Evolutionary conservation across 92 coral and sea anemone species (phyloP), one percentile per base, ranked within the genome.

Genomic region (Heteractis magnifica): DNA sequence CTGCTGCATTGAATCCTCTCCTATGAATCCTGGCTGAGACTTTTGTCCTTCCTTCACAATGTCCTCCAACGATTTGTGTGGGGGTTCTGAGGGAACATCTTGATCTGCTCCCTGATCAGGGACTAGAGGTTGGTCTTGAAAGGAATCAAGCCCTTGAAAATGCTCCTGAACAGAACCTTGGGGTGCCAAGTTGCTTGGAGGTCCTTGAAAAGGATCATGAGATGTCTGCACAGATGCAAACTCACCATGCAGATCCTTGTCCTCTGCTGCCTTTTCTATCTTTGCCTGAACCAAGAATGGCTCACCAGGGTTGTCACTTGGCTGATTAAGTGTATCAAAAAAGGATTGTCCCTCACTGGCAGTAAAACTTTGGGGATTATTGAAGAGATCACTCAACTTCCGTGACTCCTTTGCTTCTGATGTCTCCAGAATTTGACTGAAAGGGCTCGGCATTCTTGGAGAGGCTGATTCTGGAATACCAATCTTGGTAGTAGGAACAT

Each of bases 321-420:
- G 82, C 26, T 79, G 84, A 76, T 88, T 80, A 13, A 95, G 78
- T 16, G 98, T 88, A 56, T 95, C 98, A 89, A 95, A 95, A 84
- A 95, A 95, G 56, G 82, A 92, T 58, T 95, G 96, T 21, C 94
- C 98, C 73, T 89, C 93, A 18, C 16, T 41, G 44, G 83, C 89
- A 70, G 75, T 82, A 72, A 88, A 78, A 23, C 77, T 52, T 16
- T 26, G 78, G 51, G 83, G 64, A 3, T 75, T 81, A 41, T 87
- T 23, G 81, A 93, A 93, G 82, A 93, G 79, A 49, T 93, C 97
- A 76, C 97, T 93, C 5, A 93, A 84, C 65, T 87, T 88, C 44
- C 90, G 92, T 50, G 85, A 76, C n/a, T 84, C 91, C 83, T 78
- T 86, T 21, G 84, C 23, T 50, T 81, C 84, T 16, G 86, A 72